phyloP scores from a whole-genome alignment of 2,113 vertebrate genomes.

The Elephas maximus region DNA sequence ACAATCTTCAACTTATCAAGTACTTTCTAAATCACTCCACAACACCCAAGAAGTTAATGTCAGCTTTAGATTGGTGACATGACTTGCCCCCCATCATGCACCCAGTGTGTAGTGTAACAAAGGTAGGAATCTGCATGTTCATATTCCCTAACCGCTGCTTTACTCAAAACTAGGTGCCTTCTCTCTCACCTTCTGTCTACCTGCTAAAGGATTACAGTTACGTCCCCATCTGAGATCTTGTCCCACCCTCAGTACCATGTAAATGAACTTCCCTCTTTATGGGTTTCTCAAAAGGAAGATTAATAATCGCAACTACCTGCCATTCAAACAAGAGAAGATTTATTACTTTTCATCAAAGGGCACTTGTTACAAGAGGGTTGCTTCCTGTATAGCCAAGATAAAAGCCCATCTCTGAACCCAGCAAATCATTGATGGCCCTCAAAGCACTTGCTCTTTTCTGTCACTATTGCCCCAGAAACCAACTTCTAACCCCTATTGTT shows the following conservation, averaged over 20 bases:
- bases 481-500: neutral
- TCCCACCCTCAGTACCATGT: neutral
- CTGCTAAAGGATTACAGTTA: neutral
- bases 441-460: neutral
- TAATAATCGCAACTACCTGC: neutral
- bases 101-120: too few species aligned
- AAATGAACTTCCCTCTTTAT: neutral
- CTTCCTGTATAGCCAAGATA: neutral
- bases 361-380: neutral
- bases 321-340: neutral
- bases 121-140: neutral
- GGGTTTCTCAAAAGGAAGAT: conserved; percentile 22
- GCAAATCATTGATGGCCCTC: neutral
- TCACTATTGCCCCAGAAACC: neutral
- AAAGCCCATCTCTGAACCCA: neutral
- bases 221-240: neutral
- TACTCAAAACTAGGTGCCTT: neutral
- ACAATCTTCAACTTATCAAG: neutral
- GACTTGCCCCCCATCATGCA: neutral
- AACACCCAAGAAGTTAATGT: neutral
- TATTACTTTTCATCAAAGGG: neutral
- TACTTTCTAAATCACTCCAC: neutral
- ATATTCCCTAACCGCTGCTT: neutral
- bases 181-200: neutral
- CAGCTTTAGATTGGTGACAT: neutral